These are phyloP conservation scores for Nanger granti DNA, from an alignment of 2,113 vertebrate genomes.

Conservation along the genomic window DNA sequence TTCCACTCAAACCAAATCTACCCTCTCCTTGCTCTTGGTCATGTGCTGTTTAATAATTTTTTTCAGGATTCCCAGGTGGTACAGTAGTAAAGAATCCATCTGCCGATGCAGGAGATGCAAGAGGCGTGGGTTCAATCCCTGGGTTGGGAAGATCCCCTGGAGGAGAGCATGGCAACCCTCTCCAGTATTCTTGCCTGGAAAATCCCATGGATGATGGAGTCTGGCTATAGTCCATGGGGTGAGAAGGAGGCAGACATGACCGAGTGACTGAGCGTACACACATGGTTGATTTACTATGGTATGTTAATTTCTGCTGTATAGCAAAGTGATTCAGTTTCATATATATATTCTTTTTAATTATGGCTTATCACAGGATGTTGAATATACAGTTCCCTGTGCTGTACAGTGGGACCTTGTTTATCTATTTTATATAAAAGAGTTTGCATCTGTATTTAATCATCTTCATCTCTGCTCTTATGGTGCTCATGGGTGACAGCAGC, in stretches of 20 bases:
- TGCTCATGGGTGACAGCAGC: not conserved
- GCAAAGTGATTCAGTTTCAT: not conserved
- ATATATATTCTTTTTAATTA: not conserved
- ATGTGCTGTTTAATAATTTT: not conserved
- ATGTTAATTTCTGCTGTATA: not conserved
- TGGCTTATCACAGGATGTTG: not conserved
- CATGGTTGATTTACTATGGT: not conserved
- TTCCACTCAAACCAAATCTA: not conserved
- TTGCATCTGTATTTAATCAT: not conserved
- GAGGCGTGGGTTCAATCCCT: not conserved
- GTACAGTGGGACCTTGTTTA: not conserved
- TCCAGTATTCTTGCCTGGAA: not conserved
- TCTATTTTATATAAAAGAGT: not conserved
- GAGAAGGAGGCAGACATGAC: not conserved
- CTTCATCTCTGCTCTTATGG: not conserved
- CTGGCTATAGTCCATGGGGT: not conserved
- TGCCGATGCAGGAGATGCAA: not conserved
- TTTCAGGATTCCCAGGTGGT: not conserved
- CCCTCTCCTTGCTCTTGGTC: not conserved
- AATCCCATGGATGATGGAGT: not conserved
- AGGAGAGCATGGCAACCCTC: not conserved
- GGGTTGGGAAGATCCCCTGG: not conserved
- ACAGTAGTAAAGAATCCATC: not conserved
- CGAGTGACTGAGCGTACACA: not conserved
- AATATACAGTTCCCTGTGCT: not conserved